Evolutionary conservation across 1,140 invertebrate species (phyloP), one percentile per base, ranked within the genome.

Genomic region (Drosophila cardini): DNA sequence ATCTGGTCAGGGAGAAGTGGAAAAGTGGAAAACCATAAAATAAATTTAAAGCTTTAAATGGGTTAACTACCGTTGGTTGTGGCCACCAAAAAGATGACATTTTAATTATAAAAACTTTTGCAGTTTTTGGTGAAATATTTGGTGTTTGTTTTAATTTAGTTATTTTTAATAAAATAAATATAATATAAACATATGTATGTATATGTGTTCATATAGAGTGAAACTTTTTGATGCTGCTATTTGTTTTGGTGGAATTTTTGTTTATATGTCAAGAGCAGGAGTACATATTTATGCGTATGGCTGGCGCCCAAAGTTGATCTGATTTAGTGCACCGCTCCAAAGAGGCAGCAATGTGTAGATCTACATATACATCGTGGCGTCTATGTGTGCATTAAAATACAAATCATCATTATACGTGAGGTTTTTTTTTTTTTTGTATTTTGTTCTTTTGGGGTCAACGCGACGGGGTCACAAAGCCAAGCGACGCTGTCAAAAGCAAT

Each of bases 321-420:
- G 36, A 38, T 38, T 38, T 11, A n/a, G 36, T 38, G 4, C 3
- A 38, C 10, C 1, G 9, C 36, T 11, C 4, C 10, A 11, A 38
- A 38, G 10, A 11, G 36, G 10, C 36, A 38, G 10, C 36, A n/a
- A 11, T 38, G 11, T 38, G 36, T 38, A 11, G 36, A 38, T 38
- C 10, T 10, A 10, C 36, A 38, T 38, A 11, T 10, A 26, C 9
- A n/a, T 11, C 3, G 36, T 11, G 10, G 11, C 11, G 36, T 40
- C 10, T 38, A 11, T 40, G 38, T 13, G 38, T 40, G 38, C 38
- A 78, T 83, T 69, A 75, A 78, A 63, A 32, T 63, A 81, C 65
- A 81, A 76, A 78, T 85, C 65, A 81, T 85, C 81, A 80, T 85
- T 70, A 80, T 68, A 77, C 68, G 65, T 63, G 21, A 5, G 21